A percentile compares a stretch with the other conserved stretches of the same genome.
Evolutionary conservation across 2,888 invertebrate species (phyloP).

Genomic region (Ashinkailepas kermadecensis): DNA sequence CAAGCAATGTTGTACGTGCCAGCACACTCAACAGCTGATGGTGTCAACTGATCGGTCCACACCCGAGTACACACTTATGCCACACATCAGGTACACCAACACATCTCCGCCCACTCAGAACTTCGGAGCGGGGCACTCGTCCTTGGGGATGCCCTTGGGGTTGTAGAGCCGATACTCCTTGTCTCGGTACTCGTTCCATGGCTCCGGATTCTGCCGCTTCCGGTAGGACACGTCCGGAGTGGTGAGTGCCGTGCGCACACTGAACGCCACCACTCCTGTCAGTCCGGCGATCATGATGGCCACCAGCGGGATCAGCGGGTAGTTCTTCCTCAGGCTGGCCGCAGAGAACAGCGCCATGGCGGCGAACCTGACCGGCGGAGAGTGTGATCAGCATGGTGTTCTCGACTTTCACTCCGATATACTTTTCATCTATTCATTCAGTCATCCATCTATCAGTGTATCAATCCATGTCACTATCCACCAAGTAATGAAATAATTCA

Average conservation of each 20-base stretch:
- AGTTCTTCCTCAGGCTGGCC: neutral
- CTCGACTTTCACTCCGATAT: too few relatives aligned
- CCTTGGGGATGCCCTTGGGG: conserved; percentile 6
- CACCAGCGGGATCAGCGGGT: conserved; percentile 10
- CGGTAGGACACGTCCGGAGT: neutral
- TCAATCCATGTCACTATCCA: too few relatives aligned
- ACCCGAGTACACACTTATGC: too few relatives aligned
- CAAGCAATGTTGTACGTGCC: too few relatives aligned
- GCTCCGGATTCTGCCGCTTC: neutral
- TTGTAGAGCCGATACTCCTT: conserved; percentile 8
- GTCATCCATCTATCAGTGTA: too few relatives aligned
- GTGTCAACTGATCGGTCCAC: too few relatives aligned
- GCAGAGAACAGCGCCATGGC: neutral
- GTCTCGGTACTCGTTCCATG: conserved; percentile 3
- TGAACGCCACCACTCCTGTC: neutral
- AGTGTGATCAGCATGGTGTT: too few relatives aligned
- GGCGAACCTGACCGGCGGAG: neutral
- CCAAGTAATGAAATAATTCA: too few relatives aligned
- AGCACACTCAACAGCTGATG: too few relatives aligned
- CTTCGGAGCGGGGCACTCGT: neutral
- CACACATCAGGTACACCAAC: too few relatives aligned
- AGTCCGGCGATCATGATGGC: neutral
- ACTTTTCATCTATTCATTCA: too few relatives aligned
- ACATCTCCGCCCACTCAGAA: neutral
- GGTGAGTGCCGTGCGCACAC: neutral